Base-by-base conservation (phyloP, 2,797 vertebrate species). In the Gambusia yucatana region DNA sequence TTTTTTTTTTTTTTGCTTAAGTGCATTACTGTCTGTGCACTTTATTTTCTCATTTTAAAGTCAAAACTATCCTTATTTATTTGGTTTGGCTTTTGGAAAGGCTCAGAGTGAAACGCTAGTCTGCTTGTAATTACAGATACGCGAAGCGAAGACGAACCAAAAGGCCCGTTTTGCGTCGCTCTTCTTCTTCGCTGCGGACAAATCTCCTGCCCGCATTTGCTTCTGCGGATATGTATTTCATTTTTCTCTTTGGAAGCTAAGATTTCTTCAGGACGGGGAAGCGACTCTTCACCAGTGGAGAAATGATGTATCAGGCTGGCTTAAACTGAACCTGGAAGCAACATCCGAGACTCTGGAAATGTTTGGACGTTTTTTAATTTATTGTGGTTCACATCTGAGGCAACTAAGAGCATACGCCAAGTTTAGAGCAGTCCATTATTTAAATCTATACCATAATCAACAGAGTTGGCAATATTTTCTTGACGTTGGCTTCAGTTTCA, bases 11-110 rank as follows among this genome's bases (percentile, higher is more conserved):
- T 46, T 72, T 46, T 16, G 22, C 6, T 8, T 22, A 22, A 41
- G 48, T 67, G 61, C 77, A 46, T 78, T 65, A 61, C 75, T 44
- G 22, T 82, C 33, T 73, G 72, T 77, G 87, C 89, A 92, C 89
- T 91, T 93, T 93, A 39, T 36, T 36, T 67, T 73, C 9, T 36
- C 36, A 52, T 52, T 25, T 39, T n/a, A n/a, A 70, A 67, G 28
- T 74, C 36, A 6, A 52, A 14, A 4, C 41, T 48, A 25, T 72
- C 4, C 69, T 81, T 83, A 77, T 85, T 80, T 67, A 73, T 79
- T 75, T 52, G 11, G 41, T 55, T 67, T 7, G 39, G 74, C 52
- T 63, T 74, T 71, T 57, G 17, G 80, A 71, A 73, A 57, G 14
- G 46, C 28, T 50, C 10, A 33, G 17, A 0, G 55, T n/a, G 25